These are phyloP conservation scores for Ptychochromis oligacanthus DNA, from an alignment of 2,113 vertebrate species.

Conservation along the genomic window DNA sequence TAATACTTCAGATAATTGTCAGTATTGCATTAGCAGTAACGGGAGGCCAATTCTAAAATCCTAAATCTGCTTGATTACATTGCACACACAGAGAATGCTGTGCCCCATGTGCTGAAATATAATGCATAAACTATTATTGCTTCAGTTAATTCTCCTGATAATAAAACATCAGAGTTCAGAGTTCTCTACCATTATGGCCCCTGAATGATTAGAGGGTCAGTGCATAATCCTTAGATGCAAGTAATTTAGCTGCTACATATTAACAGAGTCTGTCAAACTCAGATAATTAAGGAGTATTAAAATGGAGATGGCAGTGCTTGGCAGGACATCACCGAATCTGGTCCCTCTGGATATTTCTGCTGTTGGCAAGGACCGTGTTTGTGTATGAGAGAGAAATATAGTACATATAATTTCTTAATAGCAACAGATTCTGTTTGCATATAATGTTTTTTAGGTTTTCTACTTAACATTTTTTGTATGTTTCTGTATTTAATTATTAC, in stretches of 20 bases:
- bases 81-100: not conserved
- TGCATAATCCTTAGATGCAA: conserved; percentile 35
- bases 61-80: not conserved
- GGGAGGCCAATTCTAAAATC: not conserved
- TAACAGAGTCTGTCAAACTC: conserved; percentile 45
- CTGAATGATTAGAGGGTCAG: conserved; percentile 49
- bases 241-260: conserved; percentile 39
- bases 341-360: conserved; percentile 24
- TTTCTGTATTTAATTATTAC: not conserved
- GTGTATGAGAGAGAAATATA: not conserved
- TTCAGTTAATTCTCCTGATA: conserved; percentile 4
- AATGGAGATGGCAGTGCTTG: conserved; percentile 46
- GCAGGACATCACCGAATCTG: conserved; percentile 41
- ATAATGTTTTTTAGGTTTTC: not conserved
- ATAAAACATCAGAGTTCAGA: conserved; percentile 14
- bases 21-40: not conserved
- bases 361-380: conserved; percentile 23
- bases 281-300: conserved; percentile 57
- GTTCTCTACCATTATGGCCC: not conserved
- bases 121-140: conserved; percentile 9
- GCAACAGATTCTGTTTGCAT: not conserved
- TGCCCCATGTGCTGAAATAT: not conserved
- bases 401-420: not conserved
- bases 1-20: not conserved
- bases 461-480: not conserved